These are phyloP conservation scores for Drosophila gunungcola DNA, from an alignment of 1,140 invertebrate genomes.

Conservation along the genomic window DNA sequence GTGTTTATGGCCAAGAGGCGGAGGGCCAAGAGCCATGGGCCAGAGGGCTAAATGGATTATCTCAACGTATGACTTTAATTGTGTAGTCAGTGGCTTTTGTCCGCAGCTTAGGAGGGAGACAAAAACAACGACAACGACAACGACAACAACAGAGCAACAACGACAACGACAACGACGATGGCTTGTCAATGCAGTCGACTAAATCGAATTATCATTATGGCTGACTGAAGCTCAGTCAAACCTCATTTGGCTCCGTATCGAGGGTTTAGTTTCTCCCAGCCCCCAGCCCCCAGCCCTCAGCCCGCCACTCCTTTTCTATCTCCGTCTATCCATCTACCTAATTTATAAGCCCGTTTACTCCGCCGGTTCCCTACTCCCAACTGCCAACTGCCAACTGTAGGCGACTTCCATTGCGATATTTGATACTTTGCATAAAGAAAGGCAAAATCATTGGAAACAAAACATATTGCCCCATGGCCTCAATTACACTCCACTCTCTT, in stretches of 20 bases:
- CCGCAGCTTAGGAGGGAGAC: conserved; percentile 40
- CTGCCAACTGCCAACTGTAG: neutral
- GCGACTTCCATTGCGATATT: conserved; percentile 75
- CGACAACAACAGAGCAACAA: conserved; percentile 9
- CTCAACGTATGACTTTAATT: conserved; percentile 76
- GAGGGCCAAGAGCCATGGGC: conserved; percentile 23
- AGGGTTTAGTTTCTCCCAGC: conserved; percentile 36
- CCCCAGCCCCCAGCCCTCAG: conserved; percentile 1
- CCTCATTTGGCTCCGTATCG: conserved; percentile 72
- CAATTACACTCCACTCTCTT: conserved; percentile 75
- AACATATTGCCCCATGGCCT: conserved; percentile 82
- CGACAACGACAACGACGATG: conserved; percentile 42
- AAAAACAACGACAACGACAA: conserved; percentile 28
- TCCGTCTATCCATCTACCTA: conserved; percentile 38
- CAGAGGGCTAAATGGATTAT: conserved; percentile 68
- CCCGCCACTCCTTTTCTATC: conserved; percentile 1
- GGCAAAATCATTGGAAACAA: conserved; percentile 82
- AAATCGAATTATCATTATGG: conserved; percentile 85
- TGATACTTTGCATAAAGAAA: conserved; percentile 80
- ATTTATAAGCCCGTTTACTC: conserved; percentile 31
- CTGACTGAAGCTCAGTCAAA: conserved; percentile 84
- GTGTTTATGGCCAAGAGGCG: conserved; percentile 6
- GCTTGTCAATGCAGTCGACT: conserved; percentile 75
- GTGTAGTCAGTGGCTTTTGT: conserved; percentile 74
- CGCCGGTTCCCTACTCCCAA: conserved; percentile 19